phyloP scores from a whole-genome alignment of 2,888 invertebrate species.

The Flexamia atlantica region DNA sequence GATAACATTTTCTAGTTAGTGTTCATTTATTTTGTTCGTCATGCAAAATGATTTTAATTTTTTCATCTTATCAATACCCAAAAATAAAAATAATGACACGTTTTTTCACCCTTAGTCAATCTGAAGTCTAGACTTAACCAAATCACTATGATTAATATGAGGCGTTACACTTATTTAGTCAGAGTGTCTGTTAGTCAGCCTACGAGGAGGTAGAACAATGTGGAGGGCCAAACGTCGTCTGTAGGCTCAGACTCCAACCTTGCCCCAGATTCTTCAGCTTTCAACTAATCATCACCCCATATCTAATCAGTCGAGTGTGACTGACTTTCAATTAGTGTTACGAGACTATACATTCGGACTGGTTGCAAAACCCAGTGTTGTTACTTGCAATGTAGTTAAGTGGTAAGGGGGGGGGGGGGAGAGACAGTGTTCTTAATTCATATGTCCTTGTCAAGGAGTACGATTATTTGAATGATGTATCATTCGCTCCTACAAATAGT shows the following conservation, averaged over 20 bases:
- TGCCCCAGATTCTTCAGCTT: constrained; percentile 15
- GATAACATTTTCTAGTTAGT: too few species aligned
- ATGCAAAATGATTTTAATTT: too few species aligned
- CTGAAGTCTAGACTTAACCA: background rate
- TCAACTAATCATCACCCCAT: constrained; percentile 21
- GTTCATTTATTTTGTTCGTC: too few species aligned
- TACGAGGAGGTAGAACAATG: constrained; percentile 9
- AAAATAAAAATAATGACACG: too few species aligned
- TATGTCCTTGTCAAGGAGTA: too few species aligned
- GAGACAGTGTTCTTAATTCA: background rate
- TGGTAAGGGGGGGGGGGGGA: background rate
- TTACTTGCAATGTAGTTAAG: background rate
- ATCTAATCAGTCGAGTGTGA: constrained; percentile 16
- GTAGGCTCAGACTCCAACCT: constrained; percentile 17
- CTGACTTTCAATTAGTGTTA: constrained; percentile 22
- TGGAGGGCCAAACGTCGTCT: background rate
- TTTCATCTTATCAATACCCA: too few species aligned
- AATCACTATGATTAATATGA: background rate
- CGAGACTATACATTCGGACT: constrained; percentile 8
- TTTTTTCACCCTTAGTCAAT: too few species aligned
- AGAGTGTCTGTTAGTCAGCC: constrained; percentile 3
- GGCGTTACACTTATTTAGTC: background rate
- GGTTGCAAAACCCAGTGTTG: background rate
- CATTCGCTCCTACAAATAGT: too few species aligned
- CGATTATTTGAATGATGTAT: too few species aligned